Evolutionary conservation across 92 coral and sea anemone species (phyloP), one percentile per base, ranked within the genome.

Genomic region (Zoanthus solanderi): DNA sequence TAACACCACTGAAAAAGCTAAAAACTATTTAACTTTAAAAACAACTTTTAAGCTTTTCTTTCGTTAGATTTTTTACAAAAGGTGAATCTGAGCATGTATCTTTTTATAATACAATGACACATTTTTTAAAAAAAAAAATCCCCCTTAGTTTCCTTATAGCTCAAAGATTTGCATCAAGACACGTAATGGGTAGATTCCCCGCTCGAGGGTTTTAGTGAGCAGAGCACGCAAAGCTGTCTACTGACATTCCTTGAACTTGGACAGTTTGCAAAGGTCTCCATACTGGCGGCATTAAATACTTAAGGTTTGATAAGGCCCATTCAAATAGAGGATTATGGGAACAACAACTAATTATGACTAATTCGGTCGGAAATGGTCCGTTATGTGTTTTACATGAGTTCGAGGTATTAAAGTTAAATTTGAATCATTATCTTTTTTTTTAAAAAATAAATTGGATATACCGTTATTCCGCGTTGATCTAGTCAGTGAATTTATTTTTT

Each of bases 181-280:
- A 67, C 60, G 44, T 46, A 18, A 65, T 47, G 58, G 75, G 58
- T 65, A 45, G 42, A 7, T 81, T 23, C 13, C 75, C 66, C 74
- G 57, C 9, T 81, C 9, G 28, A 17, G 71, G 23, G 46, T 30
- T 12, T 13, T 56, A 18, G 75, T 12, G 10, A 30, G 37, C 11
- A 34, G 5, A 60, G 52, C 56, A 60, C 9, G n/a, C 47, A 61
- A 60, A 17, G 75, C 42, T 10, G 17, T 30, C 75, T 29, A 9
- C 46, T 81, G 85, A 65, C 85, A 75, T 66, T 81, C 63, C 44
- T 81, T 81, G 85, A 81, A 66, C 75, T 81, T 65, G 74, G 30
- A 7, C 60, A 28, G 16, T 14, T 6, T 65, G 76, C 14, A 16
- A 66, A 30, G 16, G 85, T 42, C 84, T 79, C 84, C 84, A 61